Percentiles rank a stretch among this genome's conserved stretches.
phyloP scores from a whole-genome alignment of 2,888 invertebrate genomes.

The Hirtodrosophila cameraria region DNA sequence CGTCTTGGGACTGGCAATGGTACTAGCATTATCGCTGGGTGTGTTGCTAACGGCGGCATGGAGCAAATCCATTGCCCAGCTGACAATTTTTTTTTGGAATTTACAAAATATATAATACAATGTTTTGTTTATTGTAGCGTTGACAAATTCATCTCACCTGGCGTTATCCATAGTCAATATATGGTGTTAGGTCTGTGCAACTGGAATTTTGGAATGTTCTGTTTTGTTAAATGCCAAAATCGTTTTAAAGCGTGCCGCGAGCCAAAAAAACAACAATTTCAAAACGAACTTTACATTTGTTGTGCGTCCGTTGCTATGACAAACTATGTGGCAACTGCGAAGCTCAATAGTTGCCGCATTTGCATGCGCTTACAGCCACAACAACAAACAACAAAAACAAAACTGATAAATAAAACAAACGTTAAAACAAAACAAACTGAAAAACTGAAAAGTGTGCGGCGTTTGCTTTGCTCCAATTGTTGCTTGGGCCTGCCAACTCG shows the following conservation, averaged over 20 bases:
- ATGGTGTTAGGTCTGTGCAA: conserved; percentile 9
- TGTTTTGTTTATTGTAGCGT: not conserved
- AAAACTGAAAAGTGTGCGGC: conserved; percentile 4
- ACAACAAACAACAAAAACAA: conserved; percentile 4
- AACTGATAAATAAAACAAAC: not conserved
- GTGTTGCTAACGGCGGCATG: conserved; percentile 28
- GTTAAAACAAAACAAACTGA: not conserved
- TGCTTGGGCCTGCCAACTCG: conserved; percentile 25
- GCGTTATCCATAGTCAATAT: conserved; percentile 36
- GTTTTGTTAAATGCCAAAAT: conserved; percentile 14
- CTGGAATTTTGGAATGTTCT: conserved; percentile 30
- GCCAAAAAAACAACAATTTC: conserved; percentile 17
- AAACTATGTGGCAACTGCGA: conserved; percentile 24
- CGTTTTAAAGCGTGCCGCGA: conserved; percentile 3
- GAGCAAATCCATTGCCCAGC: conserved; percentile 54
- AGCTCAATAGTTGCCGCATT: not conserved
- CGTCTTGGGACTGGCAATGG: not conserved
- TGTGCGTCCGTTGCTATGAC: conserved; percentile 48
- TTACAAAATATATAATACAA: not conserved
- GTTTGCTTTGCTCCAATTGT: conserved; percentile 9
- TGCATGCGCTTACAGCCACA: conserved; percentile 1
- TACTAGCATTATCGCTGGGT: conserved; percentile 8
- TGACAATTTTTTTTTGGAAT: conserved; percentile 14
- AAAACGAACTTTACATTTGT: conserved; percentile 39
- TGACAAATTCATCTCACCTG: conserved; percentile 9